Conservation (phyloP, 2,888 invertebrate species). For the Melanostoma scalare region DNA sequence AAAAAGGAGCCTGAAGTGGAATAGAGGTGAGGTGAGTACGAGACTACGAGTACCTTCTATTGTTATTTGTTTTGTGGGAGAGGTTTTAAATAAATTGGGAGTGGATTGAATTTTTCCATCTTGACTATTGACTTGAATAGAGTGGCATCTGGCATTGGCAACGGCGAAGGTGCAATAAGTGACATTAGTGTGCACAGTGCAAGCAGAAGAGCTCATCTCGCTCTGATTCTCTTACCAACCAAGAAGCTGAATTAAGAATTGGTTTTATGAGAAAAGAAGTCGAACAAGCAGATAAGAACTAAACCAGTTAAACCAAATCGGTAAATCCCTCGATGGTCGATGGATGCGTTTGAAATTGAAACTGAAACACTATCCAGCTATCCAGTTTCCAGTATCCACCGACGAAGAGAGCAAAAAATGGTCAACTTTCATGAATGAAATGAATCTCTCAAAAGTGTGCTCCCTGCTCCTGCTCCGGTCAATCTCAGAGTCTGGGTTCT, state of each 20-base stretch:
- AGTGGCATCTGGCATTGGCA: not conserved
- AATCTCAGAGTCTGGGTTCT: not conserved
- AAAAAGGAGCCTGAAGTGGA: too few species aligned
- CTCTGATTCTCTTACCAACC: slow-evolving; percentile 8
- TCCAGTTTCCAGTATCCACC: not conserved
- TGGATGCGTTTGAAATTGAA: not conserved
- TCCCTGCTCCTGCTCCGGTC: not conserved
- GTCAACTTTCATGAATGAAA: slow-evolving; percentile 67
- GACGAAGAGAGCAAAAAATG: slow-evolving; percentile 35
- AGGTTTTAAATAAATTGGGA: not conserved
- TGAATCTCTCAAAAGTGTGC: slow-evolving; percentile 36
- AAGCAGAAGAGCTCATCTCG: not conserved
- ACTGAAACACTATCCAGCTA: not conserved
- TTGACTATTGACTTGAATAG: not conserved
- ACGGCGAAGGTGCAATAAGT: too few species aligned
- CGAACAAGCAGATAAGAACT: not conserved
- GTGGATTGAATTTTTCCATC: not conserved
- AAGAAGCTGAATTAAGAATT: slow-evolving; percentile 18
- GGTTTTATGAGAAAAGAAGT: not conserved
- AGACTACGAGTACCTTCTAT: too few species aligned
- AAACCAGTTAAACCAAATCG: slow-evolving; percentile 18
- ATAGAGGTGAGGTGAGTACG: too few species aligned
- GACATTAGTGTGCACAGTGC: too few species aligned
- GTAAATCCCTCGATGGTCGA: slow-evolving; percentile 16
- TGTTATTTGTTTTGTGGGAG: too few species aligned